phyloP scores from a whole-genome alignment of 2,888 invertebrate species.

The Limnephilus rhombicus region DNA sequence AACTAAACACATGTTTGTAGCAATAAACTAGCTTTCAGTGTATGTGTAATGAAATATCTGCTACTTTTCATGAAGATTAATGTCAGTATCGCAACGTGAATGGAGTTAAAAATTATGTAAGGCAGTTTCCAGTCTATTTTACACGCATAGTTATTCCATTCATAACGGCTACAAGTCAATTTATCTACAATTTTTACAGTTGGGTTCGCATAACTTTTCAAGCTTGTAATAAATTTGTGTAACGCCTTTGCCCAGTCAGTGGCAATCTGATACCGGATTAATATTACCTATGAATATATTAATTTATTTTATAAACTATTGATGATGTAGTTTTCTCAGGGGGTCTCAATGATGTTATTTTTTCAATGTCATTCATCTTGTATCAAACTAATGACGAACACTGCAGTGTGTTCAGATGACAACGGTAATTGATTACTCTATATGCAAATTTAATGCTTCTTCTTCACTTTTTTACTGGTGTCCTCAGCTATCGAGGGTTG shows the following conservation, averaged over 20 bases:
- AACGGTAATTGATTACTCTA: background rate
- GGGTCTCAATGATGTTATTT: background rate
- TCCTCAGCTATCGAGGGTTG: background rate
- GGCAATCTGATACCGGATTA: background rate
- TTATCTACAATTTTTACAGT: background rate
- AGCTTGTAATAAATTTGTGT: background rate
- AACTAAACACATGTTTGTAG: background rate
- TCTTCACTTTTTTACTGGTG: too few relatives aligned
- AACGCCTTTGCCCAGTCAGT: background rate
- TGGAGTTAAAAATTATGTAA: background rate
- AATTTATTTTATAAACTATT: background rate
- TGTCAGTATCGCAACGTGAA: background rate
- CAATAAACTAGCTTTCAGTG: background rate
- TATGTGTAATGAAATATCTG: background rate
- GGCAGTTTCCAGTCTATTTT: conserved; percentile 1
- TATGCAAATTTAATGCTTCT: too few relatives aligned
- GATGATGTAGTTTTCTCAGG: background rate
- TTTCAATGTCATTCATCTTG: background rate
- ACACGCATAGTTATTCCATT: background rate
- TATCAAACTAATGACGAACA: background rate
- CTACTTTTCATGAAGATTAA: background rate
- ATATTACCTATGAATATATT: background rate
- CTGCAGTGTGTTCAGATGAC: background rate
- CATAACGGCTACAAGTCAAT: background rate
- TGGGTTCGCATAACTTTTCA: background rate